These are phyloP conservation scores for Epizoanthus ramosus DNA, from an alignment of 92 coral and sea anemone species.

Conservation along the genomic window DNA sequence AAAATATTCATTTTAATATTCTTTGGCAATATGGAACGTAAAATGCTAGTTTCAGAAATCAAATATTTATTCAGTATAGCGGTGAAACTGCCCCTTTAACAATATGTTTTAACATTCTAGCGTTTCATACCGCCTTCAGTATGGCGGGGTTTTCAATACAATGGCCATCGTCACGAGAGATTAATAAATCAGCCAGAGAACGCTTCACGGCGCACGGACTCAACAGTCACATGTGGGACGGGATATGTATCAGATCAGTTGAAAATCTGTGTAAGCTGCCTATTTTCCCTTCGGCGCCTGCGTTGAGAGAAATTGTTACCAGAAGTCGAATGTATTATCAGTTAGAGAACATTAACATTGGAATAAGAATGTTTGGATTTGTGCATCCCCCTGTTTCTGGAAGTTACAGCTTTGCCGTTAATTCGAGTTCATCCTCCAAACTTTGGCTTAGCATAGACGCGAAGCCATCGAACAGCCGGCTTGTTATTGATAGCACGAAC, in stretches of 20 bases:
- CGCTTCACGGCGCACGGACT: not conserved
- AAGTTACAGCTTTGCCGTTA: not conserved
- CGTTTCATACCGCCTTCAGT: no score
- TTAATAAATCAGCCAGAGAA: not conserved
- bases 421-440: not conserved
- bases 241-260: slow-evolving; percentile 14
- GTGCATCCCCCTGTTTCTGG: not conserved
- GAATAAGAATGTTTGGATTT: slow-evolving; percentile 5
- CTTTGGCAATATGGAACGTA: no score
- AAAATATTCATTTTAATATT: no score
- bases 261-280: slow-evolving; percentile 58
- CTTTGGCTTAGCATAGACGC: not conserved
- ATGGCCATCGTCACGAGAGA: not conserved
- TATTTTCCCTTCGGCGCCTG: slow-evolving; percentile 70
- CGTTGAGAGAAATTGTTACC: not conserved
- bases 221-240: slow-evolving; percentile 54
- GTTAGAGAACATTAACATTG: not conserved
- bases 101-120: no score
- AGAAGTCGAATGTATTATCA: not conserved
- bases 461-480: not conserved
- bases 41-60: no score
- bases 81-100: no score
- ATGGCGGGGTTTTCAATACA: no score
- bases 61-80: no score
- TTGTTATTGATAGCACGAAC: not conserved